Conservation (phyloP, 2,113 vertebrate genomes). For the Nannobrachium achirus region DNA sequence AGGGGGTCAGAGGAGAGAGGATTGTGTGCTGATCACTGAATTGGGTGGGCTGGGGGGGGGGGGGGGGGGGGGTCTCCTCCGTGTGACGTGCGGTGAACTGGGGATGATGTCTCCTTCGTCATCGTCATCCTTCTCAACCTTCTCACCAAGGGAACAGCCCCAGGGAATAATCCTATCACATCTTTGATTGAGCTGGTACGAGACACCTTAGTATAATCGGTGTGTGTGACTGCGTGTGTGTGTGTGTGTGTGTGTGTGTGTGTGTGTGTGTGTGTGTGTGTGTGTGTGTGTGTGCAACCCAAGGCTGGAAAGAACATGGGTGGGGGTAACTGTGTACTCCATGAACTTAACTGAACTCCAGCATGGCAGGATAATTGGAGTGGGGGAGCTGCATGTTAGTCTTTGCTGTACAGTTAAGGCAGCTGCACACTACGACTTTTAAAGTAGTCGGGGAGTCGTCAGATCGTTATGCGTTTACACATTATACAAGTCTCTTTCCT, state of each 20-base stretch:
- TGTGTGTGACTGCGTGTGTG: not conserved
- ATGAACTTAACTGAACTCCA: too few species aligned
- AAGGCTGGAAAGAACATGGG: not conserved
- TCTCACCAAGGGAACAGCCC: slow-evolving; percentile 1
- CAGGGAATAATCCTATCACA: slow-evolving; percentile 9
- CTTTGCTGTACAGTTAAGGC: too few species aligned
- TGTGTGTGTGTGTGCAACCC: not conserved
- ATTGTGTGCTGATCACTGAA: too few species aligned
- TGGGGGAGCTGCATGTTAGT: too few species aligned
- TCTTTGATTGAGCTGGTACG: not conserved
- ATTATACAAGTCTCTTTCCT: too few species aligned
- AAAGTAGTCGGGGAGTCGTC: too few species aligned
- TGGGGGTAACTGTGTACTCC: not conserved
- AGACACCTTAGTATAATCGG: slow-evolving; percentile 1
- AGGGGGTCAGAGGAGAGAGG: too few species aligned
- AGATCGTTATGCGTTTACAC: too few species aligned
- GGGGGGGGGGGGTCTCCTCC: slow-evolving; percentile 58
- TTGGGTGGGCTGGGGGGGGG: slow-evolving; percentile 31
- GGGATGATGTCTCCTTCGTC: slow-evolving; percentile 21
- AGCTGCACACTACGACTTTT: too few species aligned
- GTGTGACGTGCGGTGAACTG: slow-evolving; percentile 10
- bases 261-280: not conserved
- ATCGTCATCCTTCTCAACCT: slow-evolving; percentile 10
- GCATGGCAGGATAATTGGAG: too few species aligned
- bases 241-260: not conserved